Base-by-base conservation (phyloP, 2,113 vertebrate genomes). In the Neodon shergylaensis region DNA sequence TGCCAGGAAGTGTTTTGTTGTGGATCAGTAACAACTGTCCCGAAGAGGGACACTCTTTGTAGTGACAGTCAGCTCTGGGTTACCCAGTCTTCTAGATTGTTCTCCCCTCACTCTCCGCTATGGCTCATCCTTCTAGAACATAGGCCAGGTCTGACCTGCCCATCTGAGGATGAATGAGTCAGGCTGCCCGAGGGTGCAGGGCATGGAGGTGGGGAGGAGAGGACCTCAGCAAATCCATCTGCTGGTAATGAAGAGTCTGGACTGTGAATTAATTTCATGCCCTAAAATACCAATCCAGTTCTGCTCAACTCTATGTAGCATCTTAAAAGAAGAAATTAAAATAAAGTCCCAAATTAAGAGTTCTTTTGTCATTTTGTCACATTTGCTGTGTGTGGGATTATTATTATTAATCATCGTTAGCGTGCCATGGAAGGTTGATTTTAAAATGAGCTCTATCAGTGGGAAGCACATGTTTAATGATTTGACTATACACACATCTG, bases 281-380 rank as follows among this genome's bases (percentile, higher is more conserved):
- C 99, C 78, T 99, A 98, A 99, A 98, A 99, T 99, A 98, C 98
- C 98, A 99, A 99, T 98, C 98, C 98, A 99, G 99, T 98, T 98
- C 99, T 99, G 99, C 99, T 99, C 98, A 98, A 99, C 98, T 99
- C 98, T 99, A 98, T 99, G 99, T 99, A 99, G 99, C 99, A 99
- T 99, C 99, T 99, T 99, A 98, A 99, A 99, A 99, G 98, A 39
- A 98, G 98, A 98, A 98, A 98, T 98, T 98, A 98, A 98, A 99
- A 99, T 99, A 99, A 99, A 99, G 98, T 98, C 99, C 99, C 98
- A 97, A 98, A 98, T 97, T 97, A 97, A 98, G 97, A 98, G 90
- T 98, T 96, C 81, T 92, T 98, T 95, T 96, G 98, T 99, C 98
- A 98, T 97, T 98, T 98, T 98, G 98, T 98, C 97, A 96, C 92